Evolutionary conservation across 1,140 invertebrate species (phyloP), one percentile per base, ranked within the genome.

Genomic region (Thrips palmi): DNA sequence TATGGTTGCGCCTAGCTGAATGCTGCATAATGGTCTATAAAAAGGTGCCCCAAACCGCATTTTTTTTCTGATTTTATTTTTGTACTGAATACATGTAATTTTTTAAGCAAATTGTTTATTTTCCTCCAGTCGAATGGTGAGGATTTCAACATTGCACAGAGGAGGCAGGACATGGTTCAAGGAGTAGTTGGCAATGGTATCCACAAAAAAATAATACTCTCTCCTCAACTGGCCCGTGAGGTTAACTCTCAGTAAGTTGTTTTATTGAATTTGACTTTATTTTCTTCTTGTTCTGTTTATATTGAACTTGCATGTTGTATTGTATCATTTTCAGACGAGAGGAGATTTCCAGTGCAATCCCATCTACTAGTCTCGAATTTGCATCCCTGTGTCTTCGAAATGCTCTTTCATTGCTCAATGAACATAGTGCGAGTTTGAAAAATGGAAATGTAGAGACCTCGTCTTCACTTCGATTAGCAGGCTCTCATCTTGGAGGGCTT

Each of bases 1-100:
- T 96, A 3, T 97, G 91, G 91, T 56, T 93, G 21, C 67, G 89
- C 45, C 64, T 97, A 47, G 86, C 91, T 1, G 92, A 97, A 59
- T 92, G 88, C 53, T 92, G 85, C 55, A 77, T 84, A 38, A 67
- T 70, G 55, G 63, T 66, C 28, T 64, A 78, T 42, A 77, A 77
- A 63, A 52, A 62, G 33, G 74, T 77, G 57, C 62, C 54, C 53
- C 32, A 37, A 22, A 33, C 34, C 31, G 23, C 17, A 45, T 28
- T 39, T 45, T 35, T 40, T 41, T 43, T 33, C 22, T 21, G 14
- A 25, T 21, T 34, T 40, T 28, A 21, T 20, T 5, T 39, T 18
- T 27, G 20, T 31, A 25, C 10, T 36, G 30, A 15, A 34, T 20
- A 19, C 5, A 20, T 19, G 11, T 19, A 20, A 33, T 28, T 34